Conservation (phyloP, 2,888 invertebrate species). For the Argyra leucocephala region DNA sequence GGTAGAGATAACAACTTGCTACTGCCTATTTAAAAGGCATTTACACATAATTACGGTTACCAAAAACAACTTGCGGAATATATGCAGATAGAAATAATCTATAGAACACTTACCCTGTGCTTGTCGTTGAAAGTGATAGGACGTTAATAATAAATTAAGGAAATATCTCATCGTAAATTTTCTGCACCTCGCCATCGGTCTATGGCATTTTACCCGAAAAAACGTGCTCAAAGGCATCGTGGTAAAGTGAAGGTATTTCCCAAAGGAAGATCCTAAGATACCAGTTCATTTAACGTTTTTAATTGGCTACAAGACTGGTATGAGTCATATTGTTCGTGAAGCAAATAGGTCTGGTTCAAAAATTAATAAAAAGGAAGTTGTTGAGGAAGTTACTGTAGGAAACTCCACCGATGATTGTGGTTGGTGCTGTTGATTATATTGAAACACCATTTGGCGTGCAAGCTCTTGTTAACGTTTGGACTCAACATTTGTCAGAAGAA, state of each 20-base stretch:
- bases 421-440: slow-evolving; percentile 97
- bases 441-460: slow-evolving; percentile 96
- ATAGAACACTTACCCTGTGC: too few relatives aligned
- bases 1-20: too few relatives aligned
- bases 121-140: too few relatives aligned
- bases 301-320: slow-evolving; percentile 97
- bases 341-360: slow-evolving; percentile 98
- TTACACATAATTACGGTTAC: too few relatives aligned
- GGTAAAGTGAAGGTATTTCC: slow-evolving; percentile 99
- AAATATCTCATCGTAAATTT: slow-evolving; percentile 99
- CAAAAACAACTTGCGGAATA: too few relatives aligned
- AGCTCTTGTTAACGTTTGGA: slow-evolving; percentile 92
- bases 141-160: too few relatives aligned
- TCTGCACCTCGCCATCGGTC: slow-evolving; percentile 99
- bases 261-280: slow-evolving; percentile 91
- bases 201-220: slow-evolving; percentile 99
- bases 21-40: too few relatives aligned
- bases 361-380: slow-evolving; percentile 99
- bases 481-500: slow-evolving; percentile 97
- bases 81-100: too few relatives aligned
- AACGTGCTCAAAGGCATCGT: slow-evolving; percentile 89
- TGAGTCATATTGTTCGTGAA: slow-evolving; percentile 98
- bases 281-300: slow-evolving; percentile 97
- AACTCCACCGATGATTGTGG: slow-evolving; percentile 95
- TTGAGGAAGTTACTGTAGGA: slow-evolving; percentile 99